Conservation (phyloP, 2,888 invertebrate species). For the Epiblema foenella region DNA sequence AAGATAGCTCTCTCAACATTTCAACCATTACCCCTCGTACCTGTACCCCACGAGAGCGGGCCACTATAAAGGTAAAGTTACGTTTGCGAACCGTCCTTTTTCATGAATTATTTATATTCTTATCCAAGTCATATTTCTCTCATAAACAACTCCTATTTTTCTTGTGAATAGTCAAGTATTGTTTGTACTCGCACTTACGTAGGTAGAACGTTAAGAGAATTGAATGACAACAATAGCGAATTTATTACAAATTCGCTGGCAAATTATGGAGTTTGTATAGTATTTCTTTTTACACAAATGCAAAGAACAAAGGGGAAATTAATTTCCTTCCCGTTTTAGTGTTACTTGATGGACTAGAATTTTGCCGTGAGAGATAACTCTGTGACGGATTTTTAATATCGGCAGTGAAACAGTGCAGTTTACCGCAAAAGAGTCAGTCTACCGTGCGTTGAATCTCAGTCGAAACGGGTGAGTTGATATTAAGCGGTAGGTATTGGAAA, state of each 20-base stretch:
- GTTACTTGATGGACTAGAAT: slow-evolving; percentile 11
- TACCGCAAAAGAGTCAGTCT: slow-evolving; percentile 41
- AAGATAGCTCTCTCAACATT: slow-evolving; percentile 1
- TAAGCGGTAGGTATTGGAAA: slow-evolving; percentile 31
- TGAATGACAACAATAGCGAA: slow-evolving; percentile 40
- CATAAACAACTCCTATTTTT: slow-evolving; percentile 33
- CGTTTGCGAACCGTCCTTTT: slow-evolving; percentile 22
- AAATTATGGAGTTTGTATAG: slow-evolving; percentile 31
- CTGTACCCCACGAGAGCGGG: not conserved
- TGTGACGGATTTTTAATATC: slow-evolving; percentile 37
- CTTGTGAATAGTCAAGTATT: slow-evolving; percentile 39
- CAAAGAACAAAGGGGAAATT: slow-evolving; percentile 10
- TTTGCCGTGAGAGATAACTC: slow-evolving; percentile 22
- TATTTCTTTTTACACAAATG: not conserved
- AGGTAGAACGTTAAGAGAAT: slow-evolving; percentile 26
- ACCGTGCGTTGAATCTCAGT: slow-evolving; percentile 25
- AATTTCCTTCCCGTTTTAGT: not conserved
- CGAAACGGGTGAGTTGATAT: slow-evolving; percentile 33
- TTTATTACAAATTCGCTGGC: slow-evolving; percentile 28
- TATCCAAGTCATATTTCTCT: slow-evolving; percentile 41
- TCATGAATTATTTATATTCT: slow-evolving; percentile 42
- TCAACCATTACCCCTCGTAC: not conserved
- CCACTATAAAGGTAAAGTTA: slow-evolving; percentile 34
- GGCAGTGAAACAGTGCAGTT: slow-evolving; percentile 38
- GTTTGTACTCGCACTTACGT: slow-evolving; percentile 31